Evolutionary conservation across 2,888 invertebrate species (phyloP), one percentile per base, ranked within the genome.

Genomic region (Megamerina dolium): DNA sequence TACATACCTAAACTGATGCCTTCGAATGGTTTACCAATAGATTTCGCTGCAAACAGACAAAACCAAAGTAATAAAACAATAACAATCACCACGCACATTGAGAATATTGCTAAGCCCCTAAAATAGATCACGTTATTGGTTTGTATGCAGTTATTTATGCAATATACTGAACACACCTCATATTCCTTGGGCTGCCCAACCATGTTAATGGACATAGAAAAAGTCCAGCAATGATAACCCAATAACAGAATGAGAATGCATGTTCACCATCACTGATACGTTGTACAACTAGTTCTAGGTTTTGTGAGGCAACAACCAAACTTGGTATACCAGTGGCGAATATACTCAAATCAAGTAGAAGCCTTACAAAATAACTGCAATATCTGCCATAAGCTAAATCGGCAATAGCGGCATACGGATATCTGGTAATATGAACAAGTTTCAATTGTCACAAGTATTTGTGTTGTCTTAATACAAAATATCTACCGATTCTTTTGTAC

Each of bases 121-220:
- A 3, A 50, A 5, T 16, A 4, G 12, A 4, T 9, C 4, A 14
- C 13, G 9, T 2, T 13, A 31, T 2, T 31, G 2, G 4, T 12
- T 12, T 31, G 14, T 2, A 12, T 13, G 9, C 16, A 31, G 12
- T 13, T 2, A 13, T 12, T 14, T 31, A 12, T 31, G 14, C 5
- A 31, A 12, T 3, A 5, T 13, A 14, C 14, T 8, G 10, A 20
- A 46, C 43, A 77, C 70, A 90, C 92, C 90, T 89, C 85, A 92
- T 89, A 61, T 92, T 89, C 66, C 89, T 89, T 0, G 92, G 91
- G 49, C 90, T 89, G 37, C 90, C 91, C 5, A 91, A 76, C 89
- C 90, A 91, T 76, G 87, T 81, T 39, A 89, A 68, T 0, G 91
- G 91, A 52, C 86, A 85, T 17, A 92, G 75, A 39, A 83, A 63